phyloP scores from a whole-genome alignment of 1,140 invertebrate species.

The Drosophila kohkoa region DNA sequence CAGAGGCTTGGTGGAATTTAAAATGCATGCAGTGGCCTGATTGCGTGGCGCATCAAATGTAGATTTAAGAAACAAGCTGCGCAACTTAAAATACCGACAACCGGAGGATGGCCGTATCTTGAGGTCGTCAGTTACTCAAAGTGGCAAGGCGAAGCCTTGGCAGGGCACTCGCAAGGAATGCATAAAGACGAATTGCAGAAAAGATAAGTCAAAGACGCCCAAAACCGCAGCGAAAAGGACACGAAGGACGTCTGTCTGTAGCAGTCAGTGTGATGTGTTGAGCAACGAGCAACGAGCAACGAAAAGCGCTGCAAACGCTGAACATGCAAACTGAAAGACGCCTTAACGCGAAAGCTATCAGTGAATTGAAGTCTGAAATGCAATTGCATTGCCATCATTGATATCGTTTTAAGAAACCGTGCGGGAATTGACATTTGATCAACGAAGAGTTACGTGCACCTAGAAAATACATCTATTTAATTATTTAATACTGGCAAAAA shows the following conservation, averaged over 20 bases:
- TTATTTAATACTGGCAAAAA: too few relatives aligned
- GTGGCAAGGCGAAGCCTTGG: neutral
- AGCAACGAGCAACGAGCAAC: neutral
- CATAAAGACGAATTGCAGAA: slow-evolving; percentile 17
- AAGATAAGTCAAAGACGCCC: slow-evolving; percentile 13
- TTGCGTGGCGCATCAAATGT: neutral
- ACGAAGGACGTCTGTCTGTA: neutral
- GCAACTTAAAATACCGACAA: neutral
- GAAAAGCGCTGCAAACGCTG: neutral
- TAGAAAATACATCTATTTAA: neutral
- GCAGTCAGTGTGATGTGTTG: slow-evolving; percentile 1
- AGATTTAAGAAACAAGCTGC: slow-evolving; percentile 1
- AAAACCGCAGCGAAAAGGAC: slow-evolving; percentile 9
- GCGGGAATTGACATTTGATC: neutral
- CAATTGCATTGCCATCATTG: neutral
- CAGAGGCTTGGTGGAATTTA: neutral
- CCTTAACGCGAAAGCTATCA: neutral
- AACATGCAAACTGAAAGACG: neutral
- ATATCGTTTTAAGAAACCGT: neutral
- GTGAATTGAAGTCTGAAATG: slow-evolving; percentile 1
- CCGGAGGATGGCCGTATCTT: slow-evolving; percentile 1
- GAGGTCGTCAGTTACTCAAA: slow-evolving; percentile 15
- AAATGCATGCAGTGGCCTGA: slow-evolving; percentile 1
- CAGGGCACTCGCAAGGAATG: neutral
- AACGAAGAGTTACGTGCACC: neutral